phyloP scores from a whole-genome alignment of 2,797 vertebrate genomes.

The Onychomys torridus region DNA sequence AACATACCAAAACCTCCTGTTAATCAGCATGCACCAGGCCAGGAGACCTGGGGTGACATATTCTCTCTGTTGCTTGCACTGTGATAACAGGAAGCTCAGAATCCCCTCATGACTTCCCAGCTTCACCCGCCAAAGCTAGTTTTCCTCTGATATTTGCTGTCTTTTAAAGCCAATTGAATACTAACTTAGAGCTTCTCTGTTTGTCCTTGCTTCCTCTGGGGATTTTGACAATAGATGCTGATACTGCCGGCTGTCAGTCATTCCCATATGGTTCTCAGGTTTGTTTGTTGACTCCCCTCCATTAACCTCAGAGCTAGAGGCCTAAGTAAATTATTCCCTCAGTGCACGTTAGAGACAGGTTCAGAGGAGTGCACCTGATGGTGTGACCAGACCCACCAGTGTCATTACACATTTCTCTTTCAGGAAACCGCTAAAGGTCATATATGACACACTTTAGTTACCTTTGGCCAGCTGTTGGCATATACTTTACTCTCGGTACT shows the following conservation, averaged over 20 bases:
- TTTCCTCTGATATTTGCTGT: background rate
- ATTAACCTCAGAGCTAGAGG: background rate
- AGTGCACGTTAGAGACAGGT: background rate
- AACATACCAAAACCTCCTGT: background rate
- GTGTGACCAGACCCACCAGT: background rate
- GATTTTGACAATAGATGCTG: background rate
- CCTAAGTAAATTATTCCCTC: constrained; percentile 9
- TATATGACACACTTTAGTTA: background rate
- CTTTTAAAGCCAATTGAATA: background rate
- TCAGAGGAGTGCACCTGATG: background rate
- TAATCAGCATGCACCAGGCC: background rate
- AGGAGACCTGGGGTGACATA: background rate
- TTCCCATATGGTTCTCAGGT: background rate
- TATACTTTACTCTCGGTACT: background rate
- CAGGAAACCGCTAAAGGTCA: background rate
- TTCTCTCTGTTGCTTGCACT: background rate
- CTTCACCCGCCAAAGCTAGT: background rate
- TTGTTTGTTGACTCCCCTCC: background rate
- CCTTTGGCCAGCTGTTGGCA: background rate
- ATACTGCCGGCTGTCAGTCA: background rate
- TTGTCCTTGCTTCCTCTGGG: background rate
- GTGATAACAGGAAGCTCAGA: background rate
- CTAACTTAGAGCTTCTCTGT: background rate
- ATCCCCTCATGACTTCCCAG: background rate
- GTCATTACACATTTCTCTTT: background rate